These are phyloP conservation scores for Beris morrisii DNA, from an alignment of 2,888 invertebrate genomes.

Conservation along the genomic window DNA sequence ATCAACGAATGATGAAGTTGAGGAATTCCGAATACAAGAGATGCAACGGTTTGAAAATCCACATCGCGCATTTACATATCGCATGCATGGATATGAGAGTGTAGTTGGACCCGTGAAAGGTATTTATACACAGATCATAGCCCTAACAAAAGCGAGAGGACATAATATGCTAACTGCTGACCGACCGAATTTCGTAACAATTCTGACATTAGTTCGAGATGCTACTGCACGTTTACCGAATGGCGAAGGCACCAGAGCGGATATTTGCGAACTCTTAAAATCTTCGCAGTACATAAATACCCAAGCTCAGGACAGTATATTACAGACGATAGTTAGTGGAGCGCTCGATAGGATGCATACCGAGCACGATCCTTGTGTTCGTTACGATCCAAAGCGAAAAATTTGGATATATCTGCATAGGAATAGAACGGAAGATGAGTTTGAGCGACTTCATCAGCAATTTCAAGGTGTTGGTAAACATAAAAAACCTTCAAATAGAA, in stretches of 20 bases:
- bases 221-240: slow-evolving; percentile 91
- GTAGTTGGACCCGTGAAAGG: slow-evolving; percentile 83
- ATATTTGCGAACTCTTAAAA: slow-evolving; percentile 84
- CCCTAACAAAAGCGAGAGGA: slow-evolving; percentile 70
- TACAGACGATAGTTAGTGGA: slow-evolving; percentile 82
- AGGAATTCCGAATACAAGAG: slow-evolving; percentile 78
- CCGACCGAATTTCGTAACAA: slow-evolving; percentile 88
- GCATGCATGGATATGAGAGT: slow-evolving; percentile 82
- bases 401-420: slow-evolving; percentile 96
- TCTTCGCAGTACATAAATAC: slow-evolving; percentile 69
- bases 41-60: slow-evolving; percentile 82
- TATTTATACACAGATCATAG: slow-evolving; percentile 68
- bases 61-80: slow-evolving; percentile 88
- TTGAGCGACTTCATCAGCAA: slow-evolving; percentile 70
- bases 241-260: slow-evolving; percentile 89
- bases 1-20: slow-evolving; percentile 75
- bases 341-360: slow-evolving; percentile 88
- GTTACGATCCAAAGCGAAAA: slow-evolving; percentile 88
- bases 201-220: slow-evolving; percentile 88
- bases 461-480: slow-evolving; percentile 65
- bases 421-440: slow-evolving; percentile 62
- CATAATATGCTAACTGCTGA: slow-evolving; percentile 79
- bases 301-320: slow-evolving; percentile 54
- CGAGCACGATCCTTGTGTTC: slow-evolving; percentile 87
- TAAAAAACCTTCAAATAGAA: slow-evolving; percentile 52